Base-by-base conservation (phyloP, 2,113 vertebrate species). In the Oreotrochilus melanogaster region DNA sequence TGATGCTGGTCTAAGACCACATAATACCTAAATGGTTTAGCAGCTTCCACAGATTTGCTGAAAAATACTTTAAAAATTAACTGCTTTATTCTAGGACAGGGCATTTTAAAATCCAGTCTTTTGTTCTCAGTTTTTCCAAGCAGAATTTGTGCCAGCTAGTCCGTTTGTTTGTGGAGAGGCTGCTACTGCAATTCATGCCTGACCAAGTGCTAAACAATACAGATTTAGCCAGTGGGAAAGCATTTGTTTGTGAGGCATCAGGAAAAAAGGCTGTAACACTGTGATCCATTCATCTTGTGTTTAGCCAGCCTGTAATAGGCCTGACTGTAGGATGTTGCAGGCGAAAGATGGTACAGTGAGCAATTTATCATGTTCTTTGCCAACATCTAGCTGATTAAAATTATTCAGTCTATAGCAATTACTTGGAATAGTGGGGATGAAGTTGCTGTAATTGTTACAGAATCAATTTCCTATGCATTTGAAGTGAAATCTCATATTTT, bases 61-160 rank as follows among this genome's bases (percentile, higher is more conserved):
- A 79, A 35, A 39, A 79, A 23, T 86, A 37, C 70, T 92, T 90
- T 39, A 11, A 48, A 47, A 92, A 92, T 93, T 85, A 93, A 88
- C 43, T 58, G 76, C 33, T 91, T 95, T 86, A 48, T 92, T 96
- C 62, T 92, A 80, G 85, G 88, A 81, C 65, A 74, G 89, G 72
- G 33, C 57, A 62, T 88, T 94, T 93, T 83, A 88, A 92, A 81
- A 61, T 81, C 24, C 57, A 50, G 54, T 39, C 58, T 61, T 64
- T 94, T 81, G 64, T 14, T 84, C 62, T 50, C 37, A 76, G 70
- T 66, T 95, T 86, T 87, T 93, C 80, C 80, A 50, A 37, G 73
- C 25, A 50, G 78, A 86, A 70, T 73, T 67, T 42, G 17, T 87
- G 60, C 60, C 47, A 82, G 50, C 62, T 95, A 92, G 89, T 88